Evolutionary conservation across 2,888 invertebrate genomes (phyloP), one percentile per base, ranked within the genome.

Genomic region (Liopterus haemorrhoidalis): DNA sequence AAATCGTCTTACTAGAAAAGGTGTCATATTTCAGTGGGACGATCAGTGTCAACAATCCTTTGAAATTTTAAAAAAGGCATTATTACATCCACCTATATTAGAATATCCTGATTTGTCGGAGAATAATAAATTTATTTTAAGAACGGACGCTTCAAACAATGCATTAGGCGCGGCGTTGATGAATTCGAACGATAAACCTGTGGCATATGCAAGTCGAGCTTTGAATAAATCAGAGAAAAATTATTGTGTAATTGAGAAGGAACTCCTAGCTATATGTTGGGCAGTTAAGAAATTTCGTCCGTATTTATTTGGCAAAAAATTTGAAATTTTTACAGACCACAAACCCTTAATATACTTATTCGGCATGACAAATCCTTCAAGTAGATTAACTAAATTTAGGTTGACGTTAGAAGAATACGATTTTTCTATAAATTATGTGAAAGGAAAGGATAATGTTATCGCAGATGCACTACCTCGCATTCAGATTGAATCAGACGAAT

Each of bases 321-420:
- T 56, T 42, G 31, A 28, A 2, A 54, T 55, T 14, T 48, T 33
- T 27, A 50, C 50, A 5, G 56, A 57, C 24, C 58, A 59, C 38
- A 45, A 50, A 38, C 55, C 55, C 0, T 39, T 58, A 11, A 19
- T 54, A 2, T 58, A 56, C 38, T 31, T 58, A 14, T 57, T 54
- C 24, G 44, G 50, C 6, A 48, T 56, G 40, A 50, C 48, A 41
- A 56, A 57, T 40, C 54, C 57, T 3, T 48, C 51, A 3, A 56
- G 54, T 14, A 53, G 57, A 47, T 35, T 59, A 14, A 55, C 52
- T 5, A 54, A 54, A 45, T 58, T 57, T 42, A 40, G 57, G 30
- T 46, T 57, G 15, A 49, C 51, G 11, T 36, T 60, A 20, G 48
- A 56, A 30, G 54, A 54, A 42, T 55, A 53, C 27, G 47, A 54